Base-by-base conservation (phyloP, 2,797 vertebrate species). In the Oreochromis mossambicus region DNA sequence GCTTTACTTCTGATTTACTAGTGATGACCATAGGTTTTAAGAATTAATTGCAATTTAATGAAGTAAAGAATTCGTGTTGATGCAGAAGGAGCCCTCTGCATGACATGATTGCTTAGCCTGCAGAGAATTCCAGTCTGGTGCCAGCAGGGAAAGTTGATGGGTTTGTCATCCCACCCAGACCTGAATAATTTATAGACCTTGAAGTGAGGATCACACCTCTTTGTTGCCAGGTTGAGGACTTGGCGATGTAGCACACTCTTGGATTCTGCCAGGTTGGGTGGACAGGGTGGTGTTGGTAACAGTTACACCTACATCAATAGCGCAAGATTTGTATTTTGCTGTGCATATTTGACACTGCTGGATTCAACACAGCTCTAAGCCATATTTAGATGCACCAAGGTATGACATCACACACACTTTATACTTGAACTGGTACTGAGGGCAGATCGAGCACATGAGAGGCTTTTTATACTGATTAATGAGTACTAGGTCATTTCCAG, bases 261-360 rank as follows among this genome's bases (percentile, higher is more conserved):
- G 81, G 85, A 83, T 88, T 84, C 86, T 94, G 90, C 89, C 93
- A 94, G 84, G 90, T 86, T 92, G 89, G 87, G 83, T 93, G 93
- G 94, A 94, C 92, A 92, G 82, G 85, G 84, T 92, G 92, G 88
- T 82, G 91, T 83, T 88, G 85, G 85, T 77, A 86, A 76, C 15
- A 46, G 83, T 86, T 83, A 63, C 91, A 88, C 66, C 85, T 48
- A 79, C 85, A 34, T 78, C 34, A 78, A 48, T 77, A 48, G 88
- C 78, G 81, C 86, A 84, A 88, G 83, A 91, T 75, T 75, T 78
- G 77, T 78, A 86, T 93, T 95, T 96, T 88, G 46, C 95, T 83
- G 91, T 94, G 95, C 93, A 96, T 96, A 96, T 95, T 96, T 95
- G 96, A 91, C 94, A 92, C 93, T 85, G 77, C 90, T 90, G 89